A percentile compares a stretch with the other conserved stretches of the same genome.
Evolutionary conservation across 2,797 vertebrate genomes (phyloP).

Genomic region (Leptoclinus maculatus): DNA sequence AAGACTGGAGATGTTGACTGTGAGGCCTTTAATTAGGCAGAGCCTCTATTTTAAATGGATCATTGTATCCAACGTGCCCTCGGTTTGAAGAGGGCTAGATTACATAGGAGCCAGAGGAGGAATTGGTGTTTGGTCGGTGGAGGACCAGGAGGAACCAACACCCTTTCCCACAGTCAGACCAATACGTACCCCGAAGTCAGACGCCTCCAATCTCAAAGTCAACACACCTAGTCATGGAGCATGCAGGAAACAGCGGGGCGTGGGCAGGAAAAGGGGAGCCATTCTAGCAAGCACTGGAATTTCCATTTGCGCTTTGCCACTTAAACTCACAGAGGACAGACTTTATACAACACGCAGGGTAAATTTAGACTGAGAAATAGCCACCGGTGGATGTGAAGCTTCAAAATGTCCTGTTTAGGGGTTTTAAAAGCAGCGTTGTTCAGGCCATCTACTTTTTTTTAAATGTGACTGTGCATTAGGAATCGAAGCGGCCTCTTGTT

Average conservation of each 20-base stretch:
- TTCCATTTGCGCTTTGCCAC: constrained; percentile 77
- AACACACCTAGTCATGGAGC: constrained; percentile 79
- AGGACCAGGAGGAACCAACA: constrained; percentile 56
- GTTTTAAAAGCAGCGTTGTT: constrained; percentile 49
- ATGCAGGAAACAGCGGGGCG: constrained; percentile 83
- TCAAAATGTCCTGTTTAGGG: constrained; percentile 48
- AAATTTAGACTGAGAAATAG: constrained; percentile 52
- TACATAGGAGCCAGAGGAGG: constrained; percentile 49
- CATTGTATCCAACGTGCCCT: constrained; percentile 16
- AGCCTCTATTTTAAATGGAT: constrained; percentile 32
- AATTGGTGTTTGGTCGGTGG: constrained; percentile 32
- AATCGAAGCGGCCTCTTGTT: constrained; percentile 8
- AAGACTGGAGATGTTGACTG: constrained; percentile 33
- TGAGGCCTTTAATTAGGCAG: constrained; percentile 62
- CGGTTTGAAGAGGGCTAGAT: constrained; percentile 46
- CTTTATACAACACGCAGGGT: constrained; percentile 43
- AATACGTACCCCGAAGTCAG: constrained; percentile 61
- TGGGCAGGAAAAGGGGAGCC: constrained; percentile 82
- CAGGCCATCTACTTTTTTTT: constrained; percentile 15
- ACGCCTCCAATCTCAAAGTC: constrained; percentile 70
- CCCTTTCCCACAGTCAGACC: constrained; percentile 72
- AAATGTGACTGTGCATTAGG: constrained; percentile 8
- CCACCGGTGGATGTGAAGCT: constrained; percentile 39
- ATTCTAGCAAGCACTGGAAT: constrained; percentile 78
- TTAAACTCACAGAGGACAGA: constrained; percentile 66